phyloP scores from a whole-genome alignment of 30 jellyfish, hydroid and myxozoan species.

The Calvadosia cruxmelitensis region DNA sequence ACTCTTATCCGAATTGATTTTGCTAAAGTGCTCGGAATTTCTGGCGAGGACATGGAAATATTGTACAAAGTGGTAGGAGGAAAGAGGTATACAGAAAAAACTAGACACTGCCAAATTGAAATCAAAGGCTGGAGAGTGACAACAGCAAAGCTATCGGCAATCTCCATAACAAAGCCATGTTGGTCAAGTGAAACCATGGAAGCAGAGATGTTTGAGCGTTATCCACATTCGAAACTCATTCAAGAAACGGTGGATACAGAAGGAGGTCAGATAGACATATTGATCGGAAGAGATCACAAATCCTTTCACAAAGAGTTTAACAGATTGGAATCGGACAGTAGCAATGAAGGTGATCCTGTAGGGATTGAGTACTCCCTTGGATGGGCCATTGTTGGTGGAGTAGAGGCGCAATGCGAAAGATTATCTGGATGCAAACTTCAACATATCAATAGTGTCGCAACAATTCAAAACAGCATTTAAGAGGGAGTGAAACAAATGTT shows the following conservation, averaged over 20 bases:
- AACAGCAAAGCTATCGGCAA: not conserved
- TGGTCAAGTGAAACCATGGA: not conserved
- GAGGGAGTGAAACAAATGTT: not conserved
- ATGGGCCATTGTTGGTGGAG: not conserved
- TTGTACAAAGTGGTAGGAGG: too few relatives aligned
- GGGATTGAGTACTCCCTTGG: not conserved
- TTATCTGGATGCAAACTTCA: not conserved
- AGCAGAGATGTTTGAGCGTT: not conserved
- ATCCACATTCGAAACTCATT: not conserved
- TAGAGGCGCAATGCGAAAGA: not conserved
- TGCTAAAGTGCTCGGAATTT: too few relatives aligned
- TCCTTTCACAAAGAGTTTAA: not conserved
- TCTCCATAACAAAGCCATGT: not conserved
- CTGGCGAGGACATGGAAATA: too few relatives aligned
- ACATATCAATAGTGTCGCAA: not conserved
- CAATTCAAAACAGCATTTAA: too few relatives aligned
- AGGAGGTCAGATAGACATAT: not conserved
- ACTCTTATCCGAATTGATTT: too few relatives aligned
- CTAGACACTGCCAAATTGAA: too few relatives aligned
- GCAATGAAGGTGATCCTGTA: not conserved
- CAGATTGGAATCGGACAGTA: not conserved
- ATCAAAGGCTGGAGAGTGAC: too few relatives aligned
- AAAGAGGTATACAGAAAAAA: too few relatives aligned
- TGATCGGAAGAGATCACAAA: not conserved
- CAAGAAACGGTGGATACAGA: not conserved